Percentiles rank a stretch among this genome's conserved stretches.
These are phyloP conservation scores for Andrena minutula DNA, from an alignment of 2,888 invertebrate species.

Conservation along the genomic window DNA sequence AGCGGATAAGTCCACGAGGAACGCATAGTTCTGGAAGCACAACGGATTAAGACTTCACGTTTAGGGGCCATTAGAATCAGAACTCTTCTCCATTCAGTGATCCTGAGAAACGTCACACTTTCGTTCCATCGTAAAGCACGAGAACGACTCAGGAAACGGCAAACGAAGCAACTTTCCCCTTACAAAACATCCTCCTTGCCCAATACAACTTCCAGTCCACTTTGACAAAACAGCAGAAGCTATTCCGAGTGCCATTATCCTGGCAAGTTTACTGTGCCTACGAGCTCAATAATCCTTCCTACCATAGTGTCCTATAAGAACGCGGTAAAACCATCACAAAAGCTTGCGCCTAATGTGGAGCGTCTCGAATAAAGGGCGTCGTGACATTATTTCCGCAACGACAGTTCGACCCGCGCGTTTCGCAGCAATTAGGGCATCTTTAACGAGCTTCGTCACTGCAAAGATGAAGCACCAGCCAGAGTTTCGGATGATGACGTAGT, in stretches of 20 bases:
- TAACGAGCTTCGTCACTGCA: slow-evolving; percentile 9
- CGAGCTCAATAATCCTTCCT: background rate
- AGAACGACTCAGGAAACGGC: background rate
- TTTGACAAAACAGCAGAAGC: slow-evolving; percentile 23
- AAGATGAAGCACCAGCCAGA: slow-evolving; percentile 9
- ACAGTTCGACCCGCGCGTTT: slow-evolving; percentile 26
- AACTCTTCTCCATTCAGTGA: background rate
- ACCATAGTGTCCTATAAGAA: background rate
- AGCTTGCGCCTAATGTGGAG: background rate
- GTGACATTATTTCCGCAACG: slow-evolving; percentile 33
- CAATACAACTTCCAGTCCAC: slow-evolving; percentile 18
- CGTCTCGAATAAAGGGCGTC: background rate
- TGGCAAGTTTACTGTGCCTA: background rate
- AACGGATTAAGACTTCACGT: background rate
- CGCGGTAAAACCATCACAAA: background rate
- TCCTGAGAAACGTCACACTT: slow-evolving; percentile 1
- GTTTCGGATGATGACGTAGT: background rate
- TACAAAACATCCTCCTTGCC: too few species aligned
- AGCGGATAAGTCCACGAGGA: background rate
- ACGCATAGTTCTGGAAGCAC: background rate
- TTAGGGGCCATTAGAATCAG: background rate
- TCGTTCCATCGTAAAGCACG: background rate
- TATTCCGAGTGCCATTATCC: slow-evolving; percentile 10
- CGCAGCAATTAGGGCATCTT: slow-evolving; percentile 22
- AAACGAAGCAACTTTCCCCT: background rate